Base-by-base conservation (phyloP, 2,797 vertebrate species). In the Cossypha heuglini region DNA sequence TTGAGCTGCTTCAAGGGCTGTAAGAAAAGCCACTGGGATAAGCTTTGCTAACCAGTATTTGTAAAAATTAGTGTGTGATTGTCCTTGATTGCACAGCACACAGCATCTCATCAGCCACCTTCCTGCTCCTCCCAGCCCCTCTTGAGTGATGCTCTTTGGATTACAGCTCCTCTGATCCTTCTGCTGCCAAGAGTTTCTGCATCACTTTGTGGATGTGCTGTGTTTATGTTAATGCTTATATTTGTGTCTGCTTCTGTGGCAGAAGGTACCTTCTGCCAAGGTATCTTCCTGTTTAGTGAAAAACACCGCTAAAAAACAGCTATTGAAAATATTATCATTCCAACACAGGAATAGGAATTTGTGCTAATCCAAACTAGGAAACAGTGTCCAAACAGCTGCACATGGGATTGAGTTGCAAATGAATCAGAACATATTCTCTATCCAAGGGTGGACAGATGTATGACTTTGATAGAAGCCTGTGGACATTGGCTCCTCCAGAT, bases 91-190 rank as follows among this genome's bases (percentile, higher is more conserved):
- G n/a, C 78, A 37, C 1, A 72, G 63, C 63, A 16, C 9, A 13
- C n/a, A 37, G 40, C 48, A 51, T 25, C 62, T 48, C 49, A 49
- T n/a, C 82, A 75, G 29, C 40, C 71, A 24, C 67, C 37, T 59
- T 33, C 49, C 68, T 20, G 68, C 46, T 79, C 51, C 66, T 45
- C 55, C 68, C 77, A 80, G 11, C 26, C 33, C 55, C 14, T 68
- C 6, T 0, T 12, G 16, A 38, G 20, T 1, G 17, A 5, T 8
- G 13, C 38, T 66, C 14, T 2, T 7, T 52, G 77, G 10, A 26
- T 81, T 78, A 13, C 42, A 46, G 45, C 55, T 54, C 21, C 46
- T 51, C 90, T 62, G 19, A 24, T 82, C 43, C 33, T 76, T 14
- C 67, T 69, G 43, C 71, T 76, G 51, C 71, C 66, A 37, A 5